These are phyloP conservation scores for Dolichotis patagonum DNA, from an alignment of 2,113 vertebrate genomes.

Conservation along the genomic window DNA sequence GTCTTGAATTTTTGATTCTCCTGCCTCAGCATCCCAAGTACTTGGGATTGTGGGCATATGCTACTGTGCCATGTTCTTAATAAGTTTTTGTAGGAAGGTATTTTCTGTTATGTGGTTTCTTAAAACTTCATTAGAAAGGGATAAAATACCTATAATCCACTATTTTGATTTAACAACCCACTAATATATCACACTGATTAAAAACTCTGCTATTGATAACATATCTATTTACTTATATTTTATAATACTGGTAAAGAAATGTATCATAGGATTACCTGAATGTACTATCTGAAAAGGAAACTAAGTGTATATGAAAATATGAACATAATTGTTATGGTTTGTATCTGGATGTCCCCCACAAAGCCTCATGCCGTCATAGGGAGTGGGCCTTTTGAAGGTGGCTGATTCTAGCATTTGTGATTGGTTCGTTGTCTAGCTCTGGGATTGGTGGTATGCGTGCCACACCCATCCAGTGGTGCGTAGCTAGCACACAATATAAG, in stretches of 20 bases:
- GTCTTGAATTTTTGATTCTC: not conserved
- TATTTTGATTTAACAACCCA: conserved; percentile 33
- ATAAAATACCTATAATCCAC: conserved; percentile 37
- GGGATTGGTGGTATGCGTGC: no score
- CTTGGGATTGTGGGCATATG: not conserved
- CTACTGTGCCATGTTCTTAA: not conserved
- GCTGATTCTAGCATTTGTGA: no score
- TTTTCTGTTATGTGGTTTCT: conserved; percentile 4
- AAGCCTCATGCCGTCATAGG: no score
- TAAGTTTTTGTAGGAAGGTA: not conserved
- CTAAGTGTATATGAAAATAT: conserved; percentile 12
- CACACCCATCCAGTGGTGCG: no score
- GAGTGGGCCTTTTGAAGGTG: no score
- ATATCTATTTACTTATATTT: not conserved
- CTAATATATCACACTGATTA: not conserved
- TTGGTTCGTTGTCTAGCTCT: no score
- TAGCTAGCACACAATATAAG: no score
- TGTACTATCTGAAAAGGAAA: not conserved
- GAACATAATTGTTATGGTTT: not conserved
- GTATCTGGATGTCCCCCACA: no score
- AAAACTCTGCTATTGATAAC: conserved; percentile 12
- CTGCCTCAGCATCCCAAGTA: not conserved
- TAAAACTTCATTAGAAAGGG: conserved; percentile 43
- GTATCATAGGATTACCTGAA: not conserved
- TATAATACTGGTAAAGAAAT: conserved; percentile 9